Base-by-base conservation (phyloP, 2,888 invertebrate species). In the Drosophila kanekoi region DNA sequence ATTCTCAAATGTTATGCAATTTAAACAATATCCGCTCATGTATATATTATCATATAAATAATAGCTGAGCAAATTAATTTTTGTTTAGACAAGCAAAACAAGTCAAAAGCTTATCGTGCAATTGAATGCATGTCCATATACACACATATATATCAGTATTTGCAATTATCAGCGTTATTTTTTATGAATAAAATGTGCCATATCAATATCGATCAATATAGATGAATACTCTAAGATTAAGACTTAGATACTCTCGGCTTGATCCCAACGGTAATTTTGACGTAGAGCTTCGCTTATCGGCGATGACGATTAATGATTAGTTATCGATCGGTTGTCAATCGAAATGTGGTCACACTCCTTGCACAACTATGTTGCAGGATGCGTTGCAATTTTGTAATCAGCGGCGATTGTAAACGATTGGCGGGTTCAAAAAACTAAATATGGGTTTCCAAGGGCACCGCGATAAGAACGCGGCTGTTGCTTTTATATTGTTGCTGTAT, bases 391-490 rank as follows among this genome's bases (percentile, higher is more conserved):
- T 28, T 51, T 23, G n/a, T 40, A 72, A 71, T 71, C 74, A 61
- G 47, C 10, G 35, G 11, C 51, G 60, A 63, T 64, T 43, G 8
- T 4, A 16, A 38, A 10, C 37, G 60, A 54, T 79, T 51, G 40
- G 8, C 32, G 65, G 54, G 81, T 83, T 88, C 77, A 71, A 80
- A 53, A 71, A 88, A 69, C 87, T 57, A n/a, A 57, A 61, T 51
- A 61, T 76, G 41, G 79, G 44, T 54, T 61, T 48, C 23, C 37
- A 79, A 62, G 80, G 80, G 52, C 59, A 53, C 8, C 2, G 38
- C 45, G 63, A 79, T 79, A 69, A 79, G 59, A n/a, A 51, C 6
- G 16, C 9, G 9, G 3, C 1, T 13, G n/a, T 10, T 14, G 33
- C n/a, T 49, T 41, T 28, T 51, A 11, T 47, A 2, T 18, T 37